phyloP scores from a whole-genome alignment of 92 coral and sea anemone species.

The Zoanthus gigantus region DNA sequence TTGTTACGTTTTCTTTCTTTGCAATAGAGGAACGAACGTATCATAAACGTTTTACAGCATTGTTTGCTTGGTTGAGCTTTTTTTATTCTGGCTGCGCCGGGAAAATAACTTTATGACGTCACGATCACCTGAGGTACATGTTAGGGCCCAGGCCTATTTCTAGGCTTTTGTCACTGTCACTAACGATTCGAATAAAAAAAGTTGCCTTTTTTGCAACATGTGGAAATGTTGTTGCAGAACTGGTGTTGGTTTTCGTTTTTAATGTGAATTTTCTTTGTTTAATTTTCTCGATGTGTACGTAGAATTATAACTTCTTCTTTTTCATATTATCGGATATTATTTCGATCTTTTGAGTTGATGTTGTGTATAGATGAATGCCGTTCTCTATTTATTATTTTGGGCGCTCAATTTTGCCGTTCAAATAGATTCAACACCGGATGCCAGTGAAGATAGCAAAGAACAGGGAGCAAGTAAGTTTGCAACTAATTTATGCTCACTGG shows the following conservation, averaged over 20 bases:
- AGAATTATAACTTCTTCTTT: not conserved
- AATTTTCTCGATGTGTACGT: not conserved
- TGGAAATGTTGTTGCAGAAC: constrained; percentile 5
- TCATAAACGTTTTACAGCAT: no score
- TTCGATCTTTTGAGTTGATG: constrained; percentile 10
- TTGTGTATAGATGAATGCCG: constrained; percentile 39
- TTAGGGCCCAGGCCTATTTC: constrained; percentile 11
- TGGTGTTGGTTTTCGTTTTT: constrained; percentile 15
- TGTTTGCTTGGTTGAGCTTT: not conserved
- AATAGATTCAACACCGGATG: constrained; percentile 27
- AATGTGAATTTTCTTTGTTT: not conserved
- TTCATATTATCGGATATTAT: not conserved
- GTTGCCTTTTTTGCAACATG: constrained; percentile 22
- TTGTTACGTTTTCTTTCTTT: no score
- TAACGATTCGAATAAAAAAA: constrained; percentile 14
- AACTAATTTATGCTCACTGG: not conserved
- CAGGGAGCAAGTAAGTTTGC: constrained; percentile 24
- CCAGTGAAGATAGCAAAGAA: not conserved
- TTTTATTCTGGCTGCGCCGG: not conserved
- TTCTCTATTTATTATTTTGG: constrained; percentile 18
- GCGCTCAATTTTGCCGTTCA: constrained; percentile 26
- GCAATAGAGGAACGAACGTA: no score
- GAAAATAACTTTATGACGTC: constrained; percentile 15
- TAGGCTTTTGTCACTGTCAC: constrained; percentile 17
- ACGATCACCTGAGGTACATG: constrained; percentile 41